Evolutionary conservation across 2,888 invertebrate species (phyloP).

Genomic region (Drosophila peninsularis): DNA sequence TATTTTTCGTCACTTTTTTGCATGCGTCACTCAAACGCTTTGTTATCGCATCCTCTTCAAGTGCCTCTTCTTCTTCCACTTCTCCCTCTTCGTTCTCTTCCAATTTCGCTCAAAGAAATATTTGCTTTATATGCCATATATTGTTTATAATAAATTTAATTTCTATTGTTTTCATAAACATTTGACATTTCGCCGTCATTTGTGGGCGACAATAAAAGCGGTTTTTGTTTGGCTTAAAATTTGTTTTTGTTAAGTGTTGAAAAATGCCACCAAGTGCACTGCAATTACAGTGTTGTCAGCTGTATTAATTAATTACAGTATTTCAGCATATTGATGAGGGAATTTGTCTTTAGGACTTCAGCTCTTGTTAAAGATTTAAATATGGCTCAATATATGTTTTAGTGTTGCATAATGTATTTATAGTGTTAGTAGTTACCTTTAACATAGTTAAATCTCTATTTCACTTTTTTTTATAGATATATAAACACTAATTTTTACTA

Average conservation of each 20-base stretch:
- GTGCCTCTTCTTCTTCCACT: too few relatives aligned
- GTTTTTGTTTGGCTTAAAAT: background rate
- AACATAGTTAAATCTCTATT: too few relatives aligned
- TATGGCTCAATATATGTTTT: background rate
- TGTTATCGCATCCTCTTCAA: slow-evolving; percentile 4
- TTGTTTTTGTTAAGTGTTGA: background rate
- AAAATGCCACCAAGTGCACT: background rate
- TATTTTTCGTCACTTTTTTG: background rate
- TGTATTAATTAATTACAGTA: too few relatives aligned
- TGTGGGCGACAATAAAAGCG: slow-evolving; percentile 15
- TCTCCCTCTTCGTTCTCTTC: too few relatives aligned
- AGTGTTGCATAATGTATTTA: background rate
- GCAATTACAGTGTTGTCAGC: slow-evolving; percentile 4
- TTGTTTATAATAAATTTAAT: slow-evolving; percentile 44
- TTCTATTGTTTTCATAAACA: slow-evolving; percentile 61
- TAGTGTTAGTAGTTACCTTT: background rate
- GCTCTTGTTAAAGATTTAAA: background rate
- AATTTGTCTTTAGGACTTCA: too few relatives aligned
- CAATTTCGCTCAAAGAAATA: slow-evolving; percentile 30
- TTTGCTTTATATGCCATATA: slow-evolving; percentile 38
- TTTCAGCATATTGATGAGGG: background rate
- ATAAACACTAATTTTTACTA: too few relatives aligned
- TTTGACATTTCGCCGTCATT: slow-evolving; percentile 65
- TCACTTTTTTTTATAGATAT: too few relatives aligned
- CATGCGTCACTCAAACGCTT: slow-evolving; percentile 36